These are phyloP conservation scores for Sarcoramphus papa DNA, from an alignment of 2,797 vertebrate species.

Conservation along the genomic window DNA sequence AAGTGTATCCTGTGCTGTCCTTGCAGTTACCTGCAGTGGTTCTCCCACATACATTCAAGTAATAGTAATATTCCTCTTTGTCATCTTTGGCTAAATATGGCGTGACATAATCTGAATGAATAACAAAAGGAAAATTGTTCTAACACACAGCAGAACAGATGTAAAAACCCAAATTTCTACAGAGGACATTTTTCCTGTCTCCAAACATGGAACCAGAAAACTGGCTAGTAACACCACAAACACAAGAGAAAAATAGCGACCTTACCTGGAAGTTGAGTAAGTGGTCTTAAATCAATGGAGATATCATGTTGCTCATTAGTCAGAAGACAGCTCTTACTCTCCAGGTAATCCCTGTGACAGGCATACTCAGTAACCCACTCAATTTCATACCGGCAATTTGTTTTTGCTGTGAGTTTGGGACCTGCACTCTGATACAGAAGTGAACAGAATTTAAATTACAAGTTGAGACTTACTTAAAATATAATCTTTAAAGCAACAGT, in stretches of 20 bases:
- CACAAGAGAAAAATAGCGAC: neutral
- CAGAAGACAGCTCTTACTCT: constrained; percentile 82
- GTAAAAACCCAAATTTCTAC: neutral
- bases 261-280: constrained; percentile 70
- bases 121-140: neutral
- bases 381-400: constrained; percentile 90
- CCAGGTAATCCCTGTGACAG: constrained; percentile 93
- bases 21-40: constrained; percentile 59
- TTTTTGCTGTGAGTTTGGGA: constrained; percentile 85
- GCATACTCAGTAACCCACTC: constrained; percentile 95
- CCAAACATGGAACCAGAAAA: neutral
- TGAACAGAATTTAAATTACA: neutral
- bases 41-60: constrained; percentile 85
- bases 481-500: neutral
- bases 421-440: constrained; percentile 76
- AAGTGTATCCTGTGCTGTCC: constrained; percentile 1
- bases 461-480: neutral
- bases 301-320: constrained; percentile 85
- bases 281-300: constrained; percentile 84
- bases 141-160: neutral
- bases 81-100: constrained; percentile 72
- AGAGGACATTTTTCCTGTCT: neutral
- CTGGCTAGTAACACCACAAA: neutral
- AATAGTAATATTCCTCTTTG: constrained; percentile 80
- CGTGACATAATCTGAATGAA: neutral